phyloP scores from a whole-genome alignment of 2,888 invertebrate genomes.

The Aromia moschata region DNA sequence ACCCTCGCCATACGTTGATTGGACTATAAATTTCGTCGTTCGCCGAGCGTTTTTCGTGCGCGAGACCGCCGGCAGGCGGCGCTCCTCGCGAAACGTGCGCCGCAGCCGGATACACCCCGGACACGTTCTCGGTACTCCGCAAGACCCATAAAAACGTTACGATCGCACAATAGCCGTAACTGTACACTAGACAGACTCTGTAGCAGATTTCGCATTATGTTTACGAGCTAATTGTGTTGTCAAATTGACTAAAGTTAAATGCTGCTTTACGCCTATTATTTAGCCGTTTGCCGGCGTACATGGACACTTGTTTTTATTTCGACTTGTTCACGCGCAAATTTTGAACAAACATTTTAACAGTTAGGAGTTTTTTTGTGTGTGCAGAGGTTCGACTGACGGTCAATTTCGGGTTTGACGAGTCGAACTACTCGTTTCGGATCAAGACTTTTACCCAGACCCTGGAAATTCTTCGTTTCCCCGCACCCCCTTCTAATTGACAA shows the following conservation, averaged over 20 bases:
- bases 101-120: slow-evolving; percentile 18
- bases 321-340: slow-evolving; percentile 17
- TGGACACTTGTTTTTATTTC: slow-evolving; percentile 32
- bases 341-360: slow-evolving; percentile 14
- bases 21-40: too few relatives aligned
- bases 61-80: neutral
- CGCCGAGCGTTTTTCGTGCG: neutral
- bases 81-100: slow-evolving; percentile 21
- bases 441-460: too few relatives aligned
- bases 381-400: too few relatives aligned
- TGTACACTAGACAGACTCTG: slow-evolving; percentile 60
- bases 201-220: slow-evolving; percentile 59
- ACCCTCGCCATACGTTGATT: too few relatives aligned
- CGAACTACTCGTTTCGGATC: too few relatives aligned
- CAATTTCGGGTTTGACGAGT: too few relatives aligned
- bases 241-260: slow-evolving; percentile 56
- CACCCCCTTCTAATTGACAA: too few relatives aligned
- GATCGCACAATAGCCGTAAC: slow-evolving; percentile 62
- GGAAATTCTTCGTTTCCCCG: too few relatives aligned
- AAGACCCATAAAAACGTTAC: slow-evolving; percentile 61
- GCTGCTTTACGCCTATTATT: slow-evolving; percentile 51
- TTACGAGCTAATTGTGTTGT: slow-evolving; percentile 62
- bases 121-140: slow-evolving; percentile 44
- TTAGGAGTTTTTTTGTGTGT: neutral
- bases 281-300: slow-evolving; percentile 40